Conservation (phyloP, 2,888 invertebrate genomes). For the Labia minor region DNA sequence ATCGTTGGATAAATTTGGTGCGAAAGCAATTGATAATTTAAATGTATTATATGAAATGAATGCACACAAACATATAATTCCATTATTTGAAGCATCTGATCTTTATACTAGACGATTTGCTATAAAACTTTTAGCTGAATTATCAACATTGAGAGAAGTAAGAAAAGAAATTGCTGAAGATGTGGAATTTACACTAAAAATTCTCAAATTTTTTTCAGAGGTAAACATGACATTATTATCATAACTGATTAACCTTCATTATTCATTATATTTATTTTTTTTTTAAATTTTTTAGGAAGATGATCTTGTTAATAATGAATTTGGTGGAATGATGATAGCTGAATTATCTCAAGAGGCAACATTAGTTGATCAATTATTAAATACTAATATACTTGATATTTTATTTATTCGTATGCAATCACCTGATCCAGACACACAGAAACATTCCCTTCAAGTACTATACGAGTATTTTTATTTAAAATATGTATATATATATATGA, state of each 20-base stretch:
- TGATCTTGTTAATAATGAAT: not conserved
- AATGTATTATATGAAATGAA: not conserved
- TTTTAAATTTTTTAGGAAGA: not conserved
- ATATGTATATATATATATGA: no score
- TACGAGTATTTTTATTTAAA: no score
- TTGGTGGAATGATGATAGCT: not conserved
- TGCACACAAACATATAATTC: not conserved
- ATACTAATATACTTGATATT: not conserved
- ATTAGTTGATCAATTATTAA: not conserved
- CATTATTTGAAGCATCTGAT: not conserved
- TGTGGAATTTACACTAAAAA: slow-evolving; percentile 37
- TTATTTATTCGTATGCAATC: not conserved
- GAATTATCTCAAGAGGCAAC: not conserved
- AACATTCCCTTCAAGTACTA: not conserved
- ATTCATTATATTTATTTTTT: no score
- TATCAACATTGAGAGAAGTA: slow-evolving; percentile 40
- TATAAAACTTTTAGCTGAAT: slow-evolving; percentile 42
- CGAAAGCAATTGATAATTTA: not conserved
- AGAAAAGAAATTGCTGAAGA: slow-evolving; percentile 39
- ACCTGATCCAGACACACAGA: not conserved
- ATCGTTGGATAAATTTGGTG: not conserved
- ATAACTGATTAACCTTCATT: no score
- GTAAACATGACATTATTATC: slow-evolving; percentile 14
- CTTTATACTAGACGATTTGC: slow-evolving; percentile 39
- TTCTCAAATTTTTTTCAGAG: slow-evolving; percentile 27